phyloP scores from a whole-genome alignment of 1,140 invertebrate genomes.

The Caenorhabditis brenneri region DNA sequence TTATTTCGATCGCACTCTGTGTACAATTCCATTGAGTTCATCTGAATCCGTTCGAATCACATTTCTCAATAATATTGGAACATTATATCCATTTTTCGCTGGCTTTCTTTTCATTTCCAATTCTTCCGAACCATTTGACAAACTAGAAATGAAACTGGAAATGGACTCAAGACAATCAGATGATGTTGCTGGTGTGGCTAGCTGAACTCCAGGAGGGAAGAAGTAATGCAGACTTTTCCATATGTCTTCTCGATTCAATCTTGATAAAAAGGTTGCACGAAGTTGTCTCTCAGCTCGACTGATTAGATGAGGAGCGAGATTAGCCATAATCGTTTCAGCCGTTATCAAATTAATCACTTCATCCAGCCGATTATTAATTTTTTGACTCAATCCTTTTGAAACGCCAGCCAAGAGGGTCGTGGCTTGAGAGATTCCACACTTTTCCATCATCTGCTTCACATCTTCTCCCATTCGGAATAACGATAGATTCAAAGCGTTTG shows the following conservation, averaged over 20 bases:
- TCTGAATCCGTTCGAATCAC: constrained; percentile 1
- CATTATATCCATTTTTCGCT: not conserved
- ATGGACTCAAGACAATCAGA: not conserved
- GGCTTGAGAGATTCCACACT: constrained; percentile 38
- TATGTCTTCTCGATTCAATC: constrained; percentile 41
- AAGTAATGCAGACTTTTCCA: constrained; percentile 34
- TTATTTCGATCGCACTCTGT: constrained; percentile 17
- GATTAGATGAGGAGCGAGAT: constrained; percentile 9
- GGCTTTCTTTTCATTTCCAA: not conserved
- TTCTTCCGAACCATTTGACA: not conserved
- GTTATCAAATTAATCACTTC: not conserved
- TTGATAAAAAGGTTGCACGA: constrained; percentile 47
- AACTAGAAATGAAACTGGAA: not conserved
- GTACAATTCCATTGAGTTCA: constrained; percentile 19
- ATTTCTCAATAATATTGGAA: not conserved
- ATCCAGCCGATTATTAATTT: not conserved
- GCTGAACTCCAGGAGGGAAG: constrained; percentile 8
- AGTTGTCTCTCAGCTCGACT: constrained; percentile 25
- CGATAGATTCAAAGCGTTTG: constrained; percentile 46
- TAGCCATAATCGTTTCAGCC: constrained; percentile 8
- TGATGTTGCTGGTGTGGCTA: not conserved
- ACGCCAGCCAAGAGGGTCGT: not conserved
- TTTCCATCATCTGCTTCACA: constrained; percentile 31
- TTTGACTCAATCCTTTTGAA: not conserved
- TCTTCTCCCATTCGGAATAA: constrained; percentile 49